A percentile compares a stretch with the other conserved stretches of the same genome.
These are phyloP conservation scores for Drosophila carrolli DNA, from an alignment of 1,140 invertebrate species.

Conservation along the genomic window DNA sequence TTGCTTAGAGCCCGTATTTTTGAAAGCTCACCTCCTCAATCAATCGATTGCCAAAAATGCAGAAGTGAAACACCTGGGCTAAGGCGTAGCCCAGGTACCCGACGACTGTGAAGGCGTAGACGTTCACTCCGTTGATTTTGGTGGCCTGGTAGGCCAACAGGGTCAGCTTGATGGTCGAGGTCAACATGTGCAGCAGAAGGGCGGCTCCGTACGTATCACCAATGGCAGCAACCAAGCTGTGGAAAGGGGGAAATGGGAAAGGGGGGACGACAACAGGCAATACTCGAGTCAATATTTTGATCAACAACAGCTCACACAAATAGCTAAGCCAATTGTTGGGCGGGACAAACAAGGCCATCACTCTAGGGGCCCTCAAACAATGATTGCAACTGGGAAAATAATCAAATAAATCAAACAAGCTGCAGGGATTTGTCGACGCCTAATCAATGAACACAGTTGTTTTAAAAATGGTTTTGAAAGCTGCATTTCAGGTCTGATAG, in stretches of 20 bases:
- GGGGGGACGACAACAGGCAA: conserved; percentile 4
- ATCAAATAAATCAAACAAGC: conserved; percentile 39
- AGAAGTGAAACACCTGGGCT: conserved; percentile 93
- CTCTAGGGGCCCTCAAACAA: conserved; percentile 18
- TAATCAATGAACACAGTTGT: conserved; percentile 13
- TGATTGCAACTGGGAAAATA: conserved; percentile 48
- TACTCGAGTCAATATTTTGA: conserved; percentile 34
- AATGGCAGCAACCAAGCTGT: conserved; percentile 90
- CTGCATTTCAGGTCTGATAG: no score
- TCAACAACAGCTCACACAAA: conserved; percentile 26
- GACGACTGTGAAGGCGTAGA: conserved; percentile 90
- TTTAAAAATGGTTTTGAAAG: not conserved
- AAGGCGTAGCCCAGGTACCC: conserved; percentile 92
- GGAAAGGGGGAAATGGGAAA: conserved; percentile 4
- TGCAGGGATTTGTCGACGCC: not conserved
- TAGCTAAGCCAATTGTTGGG: conserved; percentile 22
- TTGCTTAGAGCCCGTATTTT: no score
- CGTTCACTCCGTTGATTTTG: conserved; percentile 91
- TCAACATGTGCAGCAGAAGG: conserved; percentile 92
- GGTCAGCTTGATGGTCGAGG: conserved; percentile 92
- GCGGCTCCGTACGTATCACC: conserved; percentile 93
- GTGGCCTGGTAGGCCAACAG: conserved; percentile 93
- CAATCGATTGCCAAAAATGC: conserved; percentile 92
- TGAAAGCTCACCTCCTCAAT: conserved; percentile 90
- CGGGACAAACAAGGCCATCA: conserved; percentile 20